A percentile compares a stretch with the other conserved stretches of the same genome.
Conservation (phyloP, 2,888 invertebrate genomes). For the Petrophora chlorosata region DNA sequence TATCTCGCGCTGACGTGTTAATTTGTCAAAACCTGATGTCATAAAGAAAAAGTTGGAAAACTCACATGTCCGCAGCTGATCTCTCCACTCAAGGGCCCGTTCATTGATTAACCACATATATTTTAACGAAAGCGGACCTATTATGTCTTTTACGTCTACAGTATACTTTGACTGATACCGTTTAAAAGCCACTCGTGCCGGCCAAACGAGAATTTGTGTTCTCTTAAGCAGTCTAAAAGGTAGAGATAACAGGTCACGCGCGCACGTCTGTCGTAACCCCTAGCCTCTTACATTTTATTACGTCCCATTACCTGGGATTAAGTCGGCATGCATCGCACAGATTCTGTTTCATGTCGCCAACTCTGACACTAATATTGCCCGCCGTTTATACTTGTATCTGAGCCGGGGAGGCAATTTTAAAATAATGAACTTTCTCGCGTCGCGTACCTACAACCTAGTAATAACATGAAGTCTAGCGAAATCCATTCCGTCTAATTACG, state of each 20-base stretch:
- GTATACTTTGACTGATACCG: conserved; percentile 11
- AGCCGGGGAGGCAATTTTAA: conserved; percentile 54
- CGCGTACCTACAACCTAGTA: conserved; percentile 44
- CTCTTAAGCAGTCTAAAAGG: conserved; percentile 58
- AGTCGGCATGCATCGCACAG: conserved; percentile 69
- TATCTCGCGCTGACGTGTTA: conserved; percentile 69
- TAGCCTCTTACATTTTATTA: conserved; percentile 80
- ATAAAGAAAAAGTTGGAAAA: conserved; percentile 66
- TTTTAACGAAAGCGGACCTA: background rate
- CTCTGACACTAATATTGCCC: conserved; percentile 55
- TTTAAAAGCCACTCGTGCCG: conserved; percentile 31
- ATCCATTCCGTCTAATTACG: conserved; percentile 49
- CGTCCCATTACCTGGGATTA: conserved; percentile 77
- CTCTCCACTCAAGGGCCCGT: conserved; percentile 28
- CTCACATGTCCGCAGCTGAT: conserved; percentile 42
- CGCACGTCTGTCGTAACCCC: conserved; percentile 77
- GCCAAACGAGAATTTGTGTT: conserved; percentile 61
- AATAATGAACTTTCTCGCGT: conserved; percentile 47
- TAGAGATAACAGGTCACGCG: conserved; percentile 75
- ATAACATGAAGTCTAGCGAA: conserved; percentile 47
- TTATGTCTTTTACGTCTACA: too few relatives aligned
- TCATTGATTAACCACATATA: conserved; percentile 27
- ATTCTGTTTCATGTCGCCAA: conserved; percentile 66
- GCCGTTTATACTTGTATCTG: conserved; percentile 49
- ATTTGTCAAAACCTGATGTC: conserved; percentile 74